Percentiles rank a stretch among this genome's conserved stretches.
These are phyloP conservation scores for Ectemnius lituratus DNA, from an alignment of 2,888 invertebrate species.

Conservation along the genomic window DNA sequence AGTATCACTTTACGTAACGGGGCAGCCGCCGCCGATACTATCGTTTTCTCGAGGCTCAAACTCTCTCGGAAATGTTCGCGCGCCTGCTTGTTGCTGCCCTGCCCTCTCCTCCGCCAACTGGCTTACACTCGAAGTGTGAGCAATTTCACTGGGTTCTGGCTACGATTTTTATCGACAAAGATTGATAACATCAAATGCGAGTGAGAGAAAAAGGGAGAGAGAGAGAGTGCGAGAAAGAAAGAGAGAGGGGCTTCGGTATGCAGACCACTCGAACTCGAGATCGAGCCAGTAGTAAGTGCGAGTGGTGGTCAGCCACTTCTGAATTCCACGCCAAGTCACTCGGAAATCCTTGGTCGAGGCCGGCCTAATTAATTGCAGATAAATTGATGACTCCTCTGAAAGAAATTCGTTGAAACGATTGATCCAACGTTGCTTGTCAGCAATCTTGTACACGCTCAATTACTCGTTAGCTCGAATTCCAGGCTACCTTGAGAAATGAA, in stretches of 20 bases:
- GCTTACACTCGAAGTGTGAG: no score
- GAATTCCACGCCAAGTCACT: no score
- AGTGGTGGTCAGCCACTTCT: no score
- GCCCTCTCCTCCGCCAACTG: not conserved
- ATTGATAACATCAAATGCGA: not conserved
- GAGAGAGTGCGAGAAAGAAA: not conserved
- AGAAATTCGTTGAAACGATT: not conserved
- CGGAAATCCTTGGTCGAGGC: no score
- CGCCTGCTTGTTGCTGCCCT: not conserved
- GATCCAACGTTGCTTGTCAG: conserved; percentile 13
- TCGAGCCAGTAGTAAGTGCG: no score
- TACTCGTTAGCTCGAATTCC: conserved; percentile 51
- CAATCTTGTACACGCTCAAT: conserved; percentile 38
- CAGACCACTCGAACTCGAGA: no score
- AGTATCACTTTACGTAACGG: conserved; percentile 6
- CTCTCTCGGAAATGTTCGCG: conserved; percentile 6
- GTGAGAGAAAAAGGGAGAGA: no score
- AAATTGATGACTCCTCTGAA: not conserved
- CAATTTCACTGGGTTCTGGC: conserved; percentile 1
- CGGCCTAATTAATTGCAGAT: no score
- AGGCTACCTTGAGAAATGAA: conserved; percentile 37
- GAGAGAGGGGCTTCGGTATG: no score
- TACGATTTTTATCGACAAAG: not conserved
- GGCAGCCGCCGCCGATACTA: not conserved
- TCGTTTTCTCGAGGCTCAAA: not conserved